Percentiles rank a stretch among this genome's conserved stretches.
phyloP scores from a whole-genome alignment of 2,113 vertebrate genomes.

The Chrysochloris asiatica region DNA sequence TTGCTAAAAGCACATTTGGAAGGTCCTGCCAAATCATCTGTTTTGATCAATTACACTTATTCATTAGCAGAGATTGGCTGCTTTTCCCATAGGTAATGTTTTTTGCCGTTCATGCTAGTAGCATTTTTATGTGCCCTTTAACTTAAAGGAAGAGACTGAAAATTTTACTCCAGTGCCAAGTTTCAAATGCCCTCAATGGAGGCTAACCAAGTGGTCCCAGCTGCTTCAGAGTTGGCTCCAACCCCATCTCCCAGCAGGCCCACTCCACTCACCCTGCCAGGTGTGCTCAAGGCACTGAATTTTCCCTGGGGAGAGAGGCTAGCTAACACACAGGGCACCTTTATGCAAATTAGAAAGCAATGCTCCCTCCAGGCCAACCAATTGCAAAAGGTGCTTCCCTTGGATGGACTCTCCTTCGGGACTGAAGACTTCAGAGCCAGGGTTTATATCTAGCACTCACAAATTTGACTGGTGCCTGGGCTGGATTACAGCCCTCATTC shows the following conservation, averaged over 20 bases:
- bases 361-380: neutral
- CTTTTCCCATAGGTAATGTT: slow-evolving; percentile 63
- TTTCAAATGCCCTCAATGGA: slow-evolving; percentile 42
- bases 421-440: neutral
- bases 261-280: slow-evolving; percentile 18
- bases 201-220: neutral
- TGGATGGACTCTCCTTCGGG: neutral
- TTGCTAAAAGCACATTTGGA: slow-evolving; percentile 79
- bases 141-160: slow-evolving; percentile 56
- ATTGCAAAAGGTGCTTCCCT: neutral
- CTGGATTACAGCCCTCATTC: neutral
- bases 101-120: slow-evolving; percentile 45
- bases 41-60: slow-evolving; percentile 78
- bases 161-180: slow-evolving; percentile 45
- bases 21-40: slow-evolving; percentile 66
- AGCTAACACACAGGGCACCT: neutral
- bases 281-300: neutral
- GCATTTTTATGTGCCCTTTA: slow-evolving; percentile 64
- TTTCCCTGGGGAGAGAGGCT: slow-evolving; percentile 11
- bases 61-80: slow-evolving; percentile 74
- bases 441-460: neutral
- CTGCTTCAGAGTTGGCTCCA: slow-evolving; percentile 42
- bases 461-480: neutral
- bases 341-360: neutral
- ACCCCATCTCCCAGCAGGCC: neutral